A percentile compares a stretch with the other conserved stretches of the same genome.
Evolutionary conservation across 2,797 vertebrate genomes (phyloP).

Genomic region (Cyprinella venusta): DNA sequence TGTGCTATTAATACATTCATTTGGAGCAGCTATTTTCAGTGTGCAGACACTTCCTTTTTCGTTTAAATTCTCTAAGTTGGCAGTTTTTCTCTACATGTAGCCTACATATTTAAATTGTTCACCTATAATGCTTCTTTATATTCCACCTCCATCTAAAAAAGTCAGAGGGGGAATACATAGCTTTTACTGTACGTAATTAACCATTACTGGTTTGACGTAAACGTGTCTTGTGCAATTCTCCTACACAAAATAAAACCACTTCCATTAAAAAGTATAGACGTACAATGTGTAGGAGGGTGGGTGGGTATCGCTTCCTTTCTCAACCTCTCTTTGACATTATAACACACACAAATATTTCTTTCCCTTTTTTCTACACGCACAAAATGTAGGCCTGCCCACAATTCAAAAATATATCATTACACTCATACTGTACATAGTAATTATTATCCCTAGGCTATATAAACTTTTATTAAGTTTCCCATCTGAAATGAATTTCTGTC

Average conservation of each 20-base stretch:
- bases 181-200: neutral
- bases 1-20: too few relatives aligned
- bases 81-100: neutral
- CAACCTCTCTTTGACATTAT: neutral
- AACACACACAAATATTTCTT: neutral
- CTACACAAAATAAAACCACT: conserved; percentile 19
- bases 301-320: conserved; percentile 18
- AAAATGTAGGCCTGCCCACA: neutral
- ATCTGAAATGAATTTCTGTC: neutral
- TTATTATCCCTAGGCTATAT: neutral
- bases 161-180: neutral
- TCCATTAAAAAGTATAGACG: conserved; percentile 15
- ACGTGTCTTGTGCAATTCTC: neutral
- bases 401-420: neutral
- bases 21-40: too few relatives aligned
- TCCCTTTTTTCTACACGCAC: neutral
- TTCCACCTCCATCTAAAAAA: neutral
- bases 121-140: neutral
- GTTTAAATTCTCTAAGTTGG: neutral
- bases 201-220: neutral
- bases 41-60: too few relatives aligned
- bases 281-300: neutral
- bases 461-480: neutral
- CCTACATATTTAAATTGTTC: neutral
- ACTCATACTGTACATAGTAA: neutral